These are phyloP conservation scores for Hirtodrosophila histrioides DNA, from an alignment of 2,888 invertebrate genomes.

Conservation along the genomic window DNA sequence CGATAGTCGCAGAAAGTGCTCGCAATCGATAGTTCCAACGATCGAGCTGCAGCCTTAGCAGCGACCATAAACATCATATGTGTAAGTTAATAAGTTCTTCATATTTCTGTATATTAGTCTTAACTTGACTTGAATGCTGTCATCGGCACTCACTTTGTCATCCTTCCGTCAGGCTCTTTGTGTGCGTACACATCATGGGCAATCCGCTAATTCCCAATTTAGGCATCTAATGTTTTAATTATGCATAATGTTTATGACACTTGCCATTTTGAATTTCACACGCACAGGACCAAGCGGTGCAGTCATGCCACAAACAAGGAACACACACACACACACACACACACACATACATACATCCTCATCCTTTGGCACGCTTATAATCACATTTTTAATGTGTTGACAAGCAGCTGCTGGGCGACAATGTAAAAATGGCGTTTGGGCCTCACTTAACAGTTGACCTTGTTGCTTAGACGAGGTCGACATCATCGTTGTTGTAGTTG, in stretches of 20 bases:
- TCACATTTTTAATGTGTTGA: slow-evolving; percentile 69
- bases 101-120: not conserved
- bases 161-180: not conserved
- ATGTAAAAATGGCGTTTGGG: slow-evolving; percentile 30
- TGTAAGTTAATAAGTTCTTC: no score
- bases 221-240: slow-evolving; percentile 67
- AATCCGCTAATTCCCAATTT: slow-evolving; percentile 61
- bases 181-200: slow-evolving; percentile 13
- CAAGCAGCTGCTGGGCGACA: slow-evolving; percentile 40
- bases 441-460: slow-evolving; percentile 59
- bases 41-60: no score
- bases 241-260: slow-evolving; percentile 66
- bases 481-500: slow-evolving; percentile 14
- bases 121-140: slow-evolving; percentile 11
- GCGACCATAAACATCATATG: no score
- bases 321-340: slow-evolving; percentile 13
- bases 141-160: not conserved
- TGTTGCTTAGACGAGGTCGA: slow-evolving; percentile 60
- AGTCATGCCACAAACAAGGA: slow-evolving; percentile 10
- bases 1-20: no score
- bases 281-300: slow-evolving; percentile 26
- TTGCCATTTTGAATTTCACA: slow-evolving; percentile 56
- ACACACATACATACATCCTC: not conserved
- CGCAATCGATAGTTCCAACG: no score
- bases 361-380: slow-evolving; percentile 51